Evolutionary conservation across 2,113 vertebrate species (phyloP).

Genomic region (Spizaetus ornatus): DNA sequence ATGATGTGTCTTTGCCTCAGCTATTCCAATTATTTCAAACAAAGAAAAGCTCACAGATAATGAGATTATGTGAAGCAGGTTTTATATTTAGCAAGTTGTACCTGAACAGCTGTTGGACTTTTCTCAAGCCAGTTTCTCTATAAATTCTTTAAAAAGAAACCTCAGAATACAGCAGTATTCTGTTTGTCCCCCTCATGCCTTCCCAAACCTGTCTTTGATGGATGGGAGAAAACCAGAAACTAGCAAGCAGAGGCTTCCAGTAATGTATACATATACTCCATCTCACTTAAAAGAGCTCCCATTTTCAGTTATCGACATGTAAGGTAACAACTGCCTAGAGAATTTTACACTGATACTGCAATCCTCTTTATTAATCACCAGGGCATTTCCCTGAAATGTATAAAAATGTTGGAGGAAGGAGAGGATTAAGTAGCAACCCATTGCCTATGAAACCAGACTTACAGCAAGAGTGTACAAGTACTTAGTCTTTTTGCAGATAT

Average conservation of each 20-base stretch:
- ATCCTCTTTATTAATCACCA: not conserved
- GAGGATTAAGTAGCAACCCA: not conserved
- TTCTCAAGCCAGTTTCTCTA: not conserved
- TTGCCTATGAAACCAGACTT: not conserved
- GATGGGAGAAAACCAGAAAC: not conserved
- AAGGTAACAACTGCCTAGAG: not conserved
- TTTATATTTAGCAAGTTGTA: not conserved
- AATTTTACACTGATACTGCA: rapidly evolving
- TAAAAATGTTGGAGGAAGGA: not conserved
- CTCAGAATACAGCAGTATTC: not conserved
- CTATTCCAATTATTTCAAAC: not conserved
- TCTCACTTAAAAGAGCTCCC: not conserved
- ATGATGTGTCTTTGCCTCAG: not conserved
- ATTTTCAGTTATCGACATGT: not conserved
- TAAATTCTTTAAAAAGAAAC: not conserved
- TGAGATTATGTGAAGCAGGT: not conserved
- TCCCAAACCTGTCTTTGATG: not conserved
- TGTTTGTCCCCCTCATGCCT: not conserved
- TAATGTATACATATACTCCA: not conserved
- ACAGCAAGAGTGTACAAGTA: not conserved
- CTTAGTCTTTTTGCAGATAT: not conserved
- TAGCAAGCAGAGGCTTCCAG: not conserved
- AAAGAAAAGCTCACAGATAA: not conserved
- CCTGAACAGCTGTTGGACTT: not conserved
- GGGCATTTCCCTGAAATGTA: not conserved